phyloP scores from a whole-genome alignment of 92 coral and sea anemone genomes.

The Pocillopora grandis region DNA sequence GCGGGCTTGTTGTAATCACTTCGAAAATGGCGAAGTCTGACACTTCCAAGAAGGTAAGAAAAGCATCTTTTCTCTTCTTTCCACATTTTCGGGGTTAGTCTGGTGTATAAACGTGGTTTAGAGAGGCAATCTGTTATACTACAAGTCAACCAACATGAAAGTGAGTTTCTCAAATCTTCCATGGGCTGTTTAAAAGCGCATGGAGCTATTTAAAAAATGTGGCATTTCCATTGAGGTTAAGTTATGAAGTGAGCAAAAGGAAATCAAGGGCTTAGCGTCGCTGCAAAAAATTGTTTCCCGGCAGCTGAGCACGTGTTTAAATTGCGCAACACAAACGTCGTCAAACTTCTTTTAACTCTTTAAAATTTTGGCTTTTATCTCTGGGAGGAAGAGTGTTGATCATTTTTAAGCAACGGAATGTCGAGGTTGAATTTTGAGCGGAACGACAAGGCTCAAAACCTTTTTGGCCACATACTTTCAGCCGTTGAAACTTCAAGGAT shows the following conservation, averaged over 20 bases:
- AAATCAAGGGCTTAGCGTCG: neutral
- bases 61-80: neutral
- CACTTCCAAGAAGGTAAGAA: slow-evolving; percentile 66
- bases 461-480: no score
- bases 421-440: neutral
- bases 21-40: slow-evolving; percentile 63
- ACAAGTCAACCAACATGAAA: neutral
- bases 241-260: neutral
- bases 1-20: slow-evolving; percentile 9
- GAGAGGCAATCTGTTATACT: neutral
- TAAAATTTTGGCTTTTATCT: neutral
- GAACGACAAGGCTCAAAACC: neutral
- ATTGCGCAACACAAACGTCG: neutral
- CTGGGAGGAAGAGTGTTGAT: neutral
- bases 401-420: neutral
- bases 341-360: neutral
- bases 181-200: neutral
- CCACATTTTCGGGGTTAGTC: neutral
- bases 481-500: no score
- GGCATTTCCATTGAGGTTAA: neutral
- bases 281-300: neutral
- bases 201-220: neutral
- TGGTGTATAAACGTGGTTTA: neutral
- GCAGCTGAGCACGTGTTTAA: neutral
- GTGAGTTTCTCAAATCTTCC: neutral